phyloP scores from a whole-genome alignment of 2,113 vertebrate species.

The Callopanchax toddi region DNA sequence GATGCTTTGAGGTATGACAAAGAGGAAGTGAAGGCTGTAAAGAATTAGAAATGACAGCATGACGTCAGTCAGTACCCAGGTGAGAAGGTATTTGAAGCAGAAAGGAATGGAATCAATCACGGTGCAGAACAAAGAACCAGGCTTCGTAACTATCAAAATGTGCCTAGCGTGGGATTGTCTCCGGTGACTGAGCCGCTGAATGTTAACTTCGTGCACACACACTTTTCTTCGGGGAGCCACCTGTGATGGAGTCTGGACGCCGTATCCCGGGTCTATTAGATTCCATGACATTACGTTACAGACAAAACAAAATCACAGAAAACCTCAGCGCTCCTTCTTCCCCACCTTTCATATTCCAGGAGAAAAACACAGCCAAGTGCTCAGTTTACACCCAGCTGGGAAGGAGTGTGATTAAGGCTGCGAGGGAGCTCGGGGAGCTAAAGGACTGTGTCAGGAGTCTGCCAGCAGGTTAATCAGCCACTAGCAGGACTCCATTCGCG shows the following conservation, averaged over 20 bases:
- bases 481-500: constrained; percentile 56
- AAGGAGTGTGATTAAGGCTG: constrained; percentile 30
- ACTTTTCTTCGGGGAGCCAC: not conserved
- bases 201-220: not conserved
- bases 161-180: constrained; percentile 9
- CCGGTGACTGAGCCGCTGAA: constrained; percentile 25
- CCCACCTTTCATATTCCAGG: constrained; percentile 7
- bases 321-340: not conserved
- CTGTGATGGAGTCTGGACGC: not conserved
- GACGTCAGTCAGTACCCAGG: constrained; percentile 21
- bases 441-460: constrained; percentile 43
- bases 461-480: constrained; percentile 72
- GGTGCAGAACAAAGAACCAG: constrained; percentile 22
- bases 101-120: constrained; percentile 8
- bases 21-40: constrained; percentile 15
- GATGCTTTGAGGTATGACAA: constrained; percentile 33
- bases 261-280: constrained; percentile 6
- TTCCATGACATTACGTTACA: constrained; percentile 1
- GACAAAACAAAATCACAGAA: not conserved
- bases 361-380: constrained; percentile 31
- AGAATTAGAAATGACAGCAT: constrained; percentile 31
- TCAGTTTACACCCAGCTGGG: constrained; percentile 46
- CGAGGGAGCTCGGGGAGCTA: constrained; percentile 46
- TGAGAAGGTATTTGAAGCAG: constrained; percentile 11
- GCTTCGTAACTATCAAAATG: constrained; percentile 16